A percentile compares a stretch with the other conserved stretches of the same genome.
These are phyloP conservation scores for Drosophila athabasca DNA, from an alignment of 1,140 invertebrate species.

Conservation along the genomic window DNA sequence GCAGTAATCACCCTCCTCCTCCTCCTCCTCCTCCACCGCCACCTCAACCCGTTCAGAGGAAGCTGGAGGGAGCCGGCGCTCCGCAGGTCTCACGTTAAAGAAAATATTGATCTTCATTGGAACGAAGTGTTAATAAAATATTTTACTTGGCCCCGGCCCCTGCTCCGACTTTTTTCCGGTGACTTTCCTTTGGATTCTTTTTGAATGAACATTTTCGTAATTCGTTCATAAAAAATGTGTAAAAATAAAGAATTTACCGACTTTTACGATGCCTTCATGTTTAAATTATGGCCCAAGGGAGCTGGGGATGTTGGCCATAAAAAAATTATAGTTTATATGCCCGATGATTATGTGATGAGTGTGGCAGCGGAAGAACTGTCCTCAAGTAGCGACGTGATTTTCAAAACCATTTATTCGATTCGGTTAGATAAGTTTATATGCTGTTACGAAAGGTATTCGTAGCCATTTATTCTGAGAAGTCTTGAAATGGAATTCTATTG, in stretches of 20 bases:
- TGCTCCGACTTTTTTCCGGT: background rate
- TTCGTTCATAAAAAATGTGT: conserved; percentile 52
- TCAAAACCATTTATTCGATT: background rate
- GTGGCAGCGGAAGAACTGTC: conserved; percentile 3
- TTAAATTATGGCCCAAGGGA: conserved; percentile 67
- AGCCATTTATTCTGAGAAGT: no score
- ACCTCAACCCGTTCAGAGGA: conserved; percentile 12
- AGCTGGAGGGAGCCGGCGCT: conserved; percentile 55
- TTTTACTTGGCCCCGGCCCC: conserved; percentile 40
- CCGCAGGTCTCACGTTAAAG: conserved; percentile 51
- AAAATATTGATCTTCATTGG: conserved; percentile 81
- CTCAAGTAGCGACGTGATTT: conserved; percentile 36
- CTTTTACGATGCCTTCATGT: conserved; percentile 74
- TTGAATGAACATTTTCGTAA: conserved; percentile 63
- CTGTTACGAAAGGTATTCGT: no score
- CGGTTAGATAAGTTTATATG: no score
- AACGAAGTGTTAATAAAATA: conserved; percentile 81
- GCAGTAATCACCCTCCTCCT: background rate
- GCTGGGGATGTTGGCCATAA: conserved; percentile 50
- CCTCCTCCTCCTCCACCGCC: background rate
- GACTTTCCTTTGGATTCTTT: conserved; percentile 39
- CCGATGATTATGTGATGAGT: conserved; percentile 20
- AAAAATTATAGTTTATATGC: conserved; percentile 62
- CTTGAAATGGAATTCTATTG: no score
- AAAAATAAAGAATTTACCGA: conserved; percentile 27